A percentile compares a stretch with the other conserved stretches of the same genome.
Conservation (phyloP, 2,113 vertebrate species). For the Microtus oregoni region DNA sequence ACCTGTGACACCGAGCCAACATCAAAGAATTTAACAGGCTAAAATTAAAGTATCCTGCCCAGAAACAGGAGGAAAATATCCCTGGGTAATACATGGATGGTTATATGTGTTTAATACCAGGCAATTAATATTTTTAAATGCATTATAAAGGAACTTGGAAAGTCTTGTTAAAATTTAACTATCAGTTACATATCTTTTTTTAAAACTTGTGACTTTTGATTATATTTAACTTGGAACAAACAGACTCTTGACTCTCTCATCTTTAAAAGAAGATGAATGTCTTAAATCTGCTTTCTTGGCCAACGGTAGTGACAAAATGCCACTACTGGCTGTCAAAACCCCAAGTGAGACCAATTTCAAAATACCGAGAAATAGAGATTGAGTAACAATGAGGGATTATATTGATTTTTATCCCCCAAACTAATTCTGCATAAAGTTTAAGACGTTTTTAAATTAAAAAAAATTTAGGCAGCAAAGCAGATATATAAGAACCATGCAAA, state of each 20-base stretch:
- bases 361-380: conserved; percentile 49
- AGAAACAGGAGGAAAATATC: conserved; percentile 44
- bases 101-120: conserved; percentile 64
- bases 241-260: conserved; percentile 53
- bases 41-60: conserved; percentile 62
- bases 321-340: conserved; percentile 61
- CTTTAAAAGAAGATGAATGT: conserved; percentile 69
- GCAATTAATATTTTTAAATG: conserved; percentile 65
- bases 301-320: conserved; percentile 65
- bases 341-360: conserved; percentile 47
- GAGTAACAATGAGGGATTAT: conserved; percentile 23
- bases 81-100: conserved; percentile 22
- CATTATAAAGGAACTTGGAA: conserved; percentile 61
- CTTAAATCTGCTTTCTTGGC: conserved; percentile 50
- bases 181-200: conserved; percentile 62
- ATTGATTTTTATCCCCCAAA: conserved; percentile 28
- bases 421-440: conserved; percentile 25
- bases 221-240: conserved; percentile 72
- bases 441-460: conserved; percentile 60
- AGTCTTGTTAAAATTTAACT: conserved; percentile 76
- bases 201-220: conserved; percentile 69
- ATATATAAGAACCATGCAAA: not conserved
- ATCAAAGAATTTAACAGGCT: conserved; percentile 56
- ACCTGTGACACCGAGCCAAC: conserved; percentile 18
- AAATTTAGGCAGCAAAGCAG: conserved; percentile 34